Conservation (phyloP, 1,140 invertebrate genomes). For the Acyrthosiphon pisum region DNA sequence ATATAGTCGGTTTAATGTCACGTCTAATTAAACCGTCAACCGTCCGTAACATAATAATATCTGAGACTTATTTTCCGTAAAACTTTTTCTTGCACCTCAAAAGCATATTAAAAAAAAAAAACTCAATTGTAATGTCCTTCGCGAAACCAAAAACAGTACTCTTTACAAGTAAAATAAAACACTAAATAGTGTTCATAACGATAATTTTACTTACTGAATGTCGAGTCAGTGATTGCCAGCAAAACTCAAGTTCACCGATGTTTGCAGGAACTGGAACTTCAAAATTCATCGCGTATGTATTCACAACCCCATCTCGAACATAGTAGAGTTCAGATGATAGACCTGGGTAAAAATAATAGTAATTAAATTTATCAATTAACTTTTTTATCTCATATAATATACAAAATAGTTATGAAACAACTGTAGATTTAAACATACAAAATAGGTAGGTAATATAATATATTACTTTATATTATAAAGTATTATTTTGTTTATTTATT, state of each 20-base stretch:
- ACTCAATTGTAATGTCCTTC: background rate
- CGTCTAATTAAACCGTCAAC: conserved; percentile 34
- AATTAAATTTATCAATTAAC: background rate
- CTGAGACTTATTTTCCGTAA: conserved; percentile 18
- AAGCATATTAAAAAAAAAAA: background rate
- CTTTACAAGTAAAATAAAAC: background rate
- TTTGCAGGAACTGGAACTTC: conserved; percentile 81
- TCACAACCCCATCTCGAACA: conserved; percentile 85
- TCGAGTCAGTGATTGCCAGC: conserved; percentile 80
- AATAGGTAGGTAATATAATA: background rate
- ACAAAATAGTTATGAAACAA: background rate
- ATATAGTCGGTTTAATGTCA: conserved; percentile 39
- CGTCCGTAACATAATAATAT: conserved; percentile 29
- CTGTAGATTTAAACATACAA: background rate
- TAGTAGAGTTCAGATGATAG: conserved; percentile 84
- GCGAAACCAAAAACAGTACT: too few relatives aligned
- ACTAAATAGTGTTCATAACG: background rate
- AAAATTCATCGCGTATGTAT: conserved; percentile 88
- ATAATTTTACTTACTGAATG: conserved; percentile 71
- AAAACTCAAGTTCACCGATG: conserved; percentile 84
- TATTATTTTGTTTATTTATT: background rate
- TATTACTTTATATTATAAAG: too few relatives aligned
- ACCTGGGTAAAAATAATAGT: conserved; percentile 70
- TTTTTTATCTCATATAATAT: background rate
- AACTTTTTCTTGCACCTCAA: conserved; percentile 23